A percentile compares a stretch with the other conserved stretches of the same genome.
Conservation (phyloP, 2,797 vertebrate genomes). For the Echiichthys vipera region DNA sequence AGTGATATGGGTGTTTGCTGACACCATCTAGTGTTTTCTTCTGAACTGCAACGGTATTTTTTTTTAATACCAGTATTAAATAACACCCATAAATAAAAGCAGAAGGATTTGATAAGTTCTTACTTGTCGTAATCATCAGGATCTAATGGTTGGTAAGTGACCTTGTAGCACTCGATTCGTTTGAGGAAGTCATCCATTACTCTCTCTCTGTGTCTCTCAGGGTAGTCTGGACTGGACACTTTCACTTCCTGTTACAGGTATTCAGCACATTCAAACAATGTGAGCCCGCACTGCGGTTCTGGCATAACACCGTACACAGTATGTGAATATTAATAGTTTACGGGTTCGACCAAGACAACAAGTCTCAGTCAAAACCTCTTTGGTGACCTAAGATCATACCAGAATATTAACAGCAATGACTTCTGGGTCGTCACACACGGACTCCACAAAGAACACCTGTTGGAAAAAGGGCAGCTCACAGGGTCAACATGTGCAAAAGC, state of each 20-base stretch:
- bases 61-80: neutral
- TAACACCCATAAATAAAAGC: neutral
- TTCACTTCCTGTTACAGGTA: constrained; percentile 92
- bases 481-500: neutral
- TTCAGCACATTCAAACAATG: constrained; percentile 31
- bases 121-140: constrained; percentile 95
- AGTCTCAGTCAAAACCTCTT: neutral
- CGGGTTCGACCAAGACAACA: constrained; percentile 26
- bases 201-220: constrained; percentile 92
- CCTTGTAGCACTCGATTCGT: constrained; percentile 97
- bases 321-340: constrained; percentile 61
- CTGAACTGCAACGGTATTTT: constrained; percentile 28
- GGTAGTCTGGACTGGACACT: constrained; percentile 97
- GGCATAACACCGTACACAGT: neutral
- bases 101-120: constrained; percentile 54
- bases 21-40: constrained; percentile 54
- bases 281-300: neutral
- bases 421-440: constrained; percentile 96
- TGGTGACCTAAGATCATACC: constrained; percentile 83
- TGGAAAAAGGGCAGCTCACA: constrained; percentile 29
- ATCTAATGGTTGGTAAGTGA: constrained; percentile 95
- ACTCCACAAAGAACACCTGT: constrained; percentile 98
- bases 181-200: constrained; percentile 99
- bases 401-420: constrained; percentile 98
- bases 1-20: constrained; percentile 12